Conservation (phyloP, 2,797 vertebrate species). For the Pangasius mekongensis region DNA sequence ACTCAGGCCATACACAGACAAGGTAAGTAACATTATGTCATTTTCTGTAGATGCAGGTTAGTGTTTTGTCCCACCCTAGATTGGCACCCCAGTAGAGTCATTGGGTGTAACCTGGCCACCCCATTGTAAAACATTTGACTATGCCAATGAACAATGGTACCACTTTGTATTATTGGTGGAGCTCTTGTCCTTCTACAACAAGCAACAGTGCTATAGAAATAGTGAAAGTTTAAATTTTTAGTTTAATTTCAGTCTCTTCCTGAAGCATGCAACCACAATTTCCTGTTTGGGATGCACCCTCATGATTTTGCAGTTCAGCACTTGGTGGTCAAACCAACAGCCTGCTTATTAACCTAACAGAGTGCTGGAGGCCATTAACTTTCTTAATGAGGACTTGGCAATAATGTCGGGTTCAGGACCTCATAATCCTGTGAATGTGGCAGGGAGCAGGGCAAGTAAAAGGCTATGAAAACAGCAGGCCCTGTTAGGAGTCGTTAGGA, state of each 20-base stretch:
- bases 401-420: conserved; percentile 35
- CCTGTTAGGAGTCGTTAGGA: conserved; percentile 25
- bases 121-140: not conserved
- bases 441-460: conserved; percentile 24
- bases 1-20: not conserved
- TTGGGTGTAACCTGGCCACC: not conserved
- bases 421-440: conserved; percentile 20
- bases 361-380: conserved; percentile 44
- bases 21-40: not conserved
- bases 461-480: conserved; percentile 44
- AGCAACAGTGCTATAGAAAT: not conserved
- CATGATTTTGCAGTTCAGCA: conserved; percentile 25
- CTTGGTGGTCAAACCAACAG: conserved; percentile 32
- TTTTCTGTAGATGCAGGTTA: not conserved
- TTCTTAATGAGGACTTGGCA: conserved; percentile 32
- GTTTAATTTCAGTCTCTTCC: not conserved
- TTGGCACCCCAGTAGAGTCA: not conserved
- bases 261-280: not conserved
- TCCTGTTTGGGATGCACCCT: not conserved
- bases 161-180: not conserved
- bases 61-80: not conserved
- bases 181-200: not conserved
- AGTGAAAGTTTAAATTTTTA: not conserved
- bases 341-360: conserved; percentile 17
- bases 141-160: not conserved